Base-by-base conservation (phyloP, 1,140 invertebrate species). In the Leucophenga varia region DNA sequence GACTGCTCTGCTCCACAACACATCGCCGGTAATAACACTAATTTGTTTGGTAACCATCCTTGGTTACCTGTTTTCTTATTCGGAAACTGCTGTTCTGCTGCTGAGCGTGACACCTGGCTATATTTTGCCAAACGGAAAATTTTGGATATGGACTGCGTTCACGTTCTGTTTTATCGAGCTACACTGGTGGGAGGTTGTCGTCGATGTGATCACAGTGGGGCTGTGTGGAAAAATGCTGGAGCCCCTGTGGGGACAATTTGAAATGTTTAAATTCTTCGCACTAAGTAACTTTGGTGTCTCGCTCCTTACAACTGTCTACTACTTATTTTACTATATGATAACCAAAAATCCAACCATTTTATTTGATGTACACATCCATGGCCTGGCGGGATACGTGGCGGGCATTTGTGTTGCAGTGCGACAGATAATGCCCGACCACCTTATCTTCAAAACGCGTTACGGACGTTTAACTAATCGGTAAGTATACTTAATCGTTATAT, bases 341-440 rank as follows among this genome's bases (percentile, higher is more conserved):
- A 93, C 90, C 13, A 86, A 85, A 63, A 87, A 97, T 64, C 85
- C 91, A 1, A 86, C 89, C 35, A 82, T 93, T 48, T 77, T 98
- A 17, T 98, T 97, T 76, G 82, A 85, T 44, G 89, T 94, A 19
- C 88, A 94, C 61, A 95, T 98, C 43, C 91, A 97, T 74, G 95
- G 95, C 6, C 77, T 95, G 39, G 86, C 91, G n/a, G 91, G 90
- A 2, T 95, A 94, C 71, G 84, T 93, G 31, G 90, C 90, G 37
- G 92, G 87, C 28, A 87, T 97, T 19, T 87, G 86, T 49, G 95
- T 98, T 1, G 92, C 94, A 25, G 94, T 97, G 1, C 95, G 95
- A 71, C 95, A 98, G 78, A 93, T 97, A 54, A 95, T 98, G 92
- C 95, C 95, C 36, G 94, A 97, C 80, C 89, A 95, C 77, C 84